Evolutionary conservation across 2,888 invertebrate species (phyloP).

Genomic region (Eupeodes latifasciatus): DNA sequence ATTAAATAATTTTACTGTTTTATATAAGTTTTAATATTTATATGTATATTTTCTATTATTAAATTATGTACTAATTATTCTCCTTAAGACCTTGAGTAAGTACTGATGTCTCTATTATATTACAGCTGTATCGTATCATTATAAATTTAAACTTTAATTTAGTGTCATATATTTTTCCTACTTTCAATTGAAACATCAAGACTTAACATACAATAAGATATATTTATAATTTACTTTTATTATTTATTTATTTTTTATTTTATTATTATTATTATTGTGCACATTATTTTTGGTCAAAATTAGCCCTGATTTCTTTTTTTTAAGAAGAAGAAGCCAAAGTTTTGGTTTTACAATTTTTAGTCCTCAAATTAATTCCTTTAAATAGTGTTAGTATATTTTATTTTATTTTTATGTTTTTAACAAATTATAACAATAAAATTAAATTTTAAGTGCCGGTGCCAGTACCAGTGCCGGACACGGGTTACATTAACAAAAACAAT

Average conservation of each 20-base stretch:
- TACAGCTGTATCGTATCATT: not conserved
- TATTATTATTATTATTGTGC: not conserved
- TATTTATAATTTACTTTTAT: not conserved
- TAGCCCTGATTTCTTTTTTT: not conserved
- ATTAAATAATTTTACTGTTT: slow-evolving; percentile 32
- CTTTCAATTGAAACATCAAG: not conserved
- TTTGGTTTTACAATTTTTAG: too few species aligned
- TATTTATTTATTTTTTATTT: not conserved
- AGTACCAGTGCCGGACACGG: too few species aligned
- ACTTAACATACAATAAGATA: not conserved
- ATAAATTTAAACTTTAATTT: not conserved
- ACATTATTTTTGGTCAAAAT: too few species aligned
- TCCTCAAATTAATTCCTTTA: too few species aligned
- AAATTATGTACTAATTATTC: not conserved
- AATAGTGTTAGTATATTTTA: too few species aligned
- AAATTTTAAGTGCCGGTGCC: too few species aligned
- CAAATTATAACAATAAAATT: too few species aligned
- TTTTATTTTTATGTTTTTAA: too few species aligned
- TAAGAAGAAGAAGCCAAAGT: not conserved
- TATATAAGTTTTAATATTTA: slow-evolving; percentile 7
- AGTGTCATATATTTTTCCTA: not conserved
- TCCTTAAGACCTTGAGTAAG: not conserved
- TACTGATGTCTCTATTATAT: slow-evolving; percentile 6
- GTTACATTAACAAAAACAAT: too few species aligned
- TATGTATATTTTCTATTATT: slow-evolving; percentile 8